Evolutionary conservation across 1,140 invertebrate genomes (phyloP), one percentile per base, ranked within the genome.

Genomic region (Ceratina calcarata): DNA sequence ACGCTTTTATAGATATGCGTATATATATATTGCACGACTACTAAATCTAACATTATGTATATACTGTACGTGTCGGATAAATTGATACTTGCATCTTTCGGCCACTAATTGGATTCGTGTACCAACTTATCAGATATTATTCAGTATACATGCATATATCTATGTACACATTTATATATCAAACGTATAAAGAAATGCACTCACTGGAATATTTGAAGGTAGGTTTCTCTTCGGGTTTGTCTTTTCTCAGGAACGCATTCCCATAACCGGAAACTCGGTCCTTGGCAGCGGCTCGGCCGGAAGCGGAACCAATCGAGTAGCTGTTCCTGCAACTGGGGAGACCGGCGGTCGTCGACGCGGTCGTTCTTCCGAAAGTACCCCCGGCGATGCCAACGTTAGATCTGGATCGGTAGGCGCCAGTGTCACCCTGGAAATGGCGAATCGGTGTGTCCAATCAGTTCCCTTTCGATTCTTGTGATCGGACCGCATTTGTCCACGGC

Each of bases 201-300:
- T 90, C 60, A 92, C 91, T 78, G 58, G 89, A 86, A 86, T 88
- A 92, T 85, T 91, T 92, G 51, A 89, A 90, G 37, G 78, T 67
- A 66, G 88, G 69, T 81, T 91, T 92, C 76, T 93, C 92, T 3
- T 87, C 88, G 51, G 80, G 18, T 78, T 90, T 91, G 72, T 90
- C 90, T 53, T 90, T 89, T 78, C 91, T 92, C 18, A 84, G 79
- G 76, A 88, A 90, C 65, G 86, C 83, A 20, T 81, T 83, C 53
- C 87, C 88, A 61, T 81, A 86, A 74, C 86, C 83, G 45, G 85
- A 86, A 61, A 78, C 78, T 67, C 88, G 87, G 37, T 90, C 89
- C 85, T 91, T 92, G 32, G 80, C 80, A 37, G 88, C 61, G 55
- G 84, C 75, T 81, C 89, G 84, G 72, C 60, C 71, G 68, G 87